phyloP scores from a whole-genome alignment of 2,888 invertebrate species.

The Eudasyphora cyanicolor region DNA sequence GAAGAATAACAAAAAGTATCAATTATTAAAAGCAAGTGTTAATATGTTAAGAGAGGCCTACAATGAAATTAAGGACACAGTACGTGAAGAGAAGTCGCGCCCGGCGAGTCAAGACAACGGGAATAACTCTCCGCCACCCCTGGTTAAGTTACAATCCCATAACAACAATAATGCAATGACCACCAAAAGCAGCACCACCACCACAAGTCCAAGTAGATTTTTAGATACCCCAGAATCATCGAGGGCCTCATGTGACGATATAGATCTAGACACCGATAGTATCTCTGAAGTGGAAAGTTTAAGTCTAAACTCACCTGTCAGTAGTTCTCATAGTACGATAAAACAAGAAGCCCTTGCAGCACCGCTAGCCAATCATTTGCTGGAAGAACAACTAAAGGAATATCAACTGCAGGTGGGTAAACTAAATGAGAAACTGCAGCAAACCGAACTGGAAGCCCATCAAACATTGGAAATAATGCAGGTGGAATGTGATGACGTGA shows the following conservation, averaged over 20 bases:
- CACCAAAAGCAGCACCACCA: conserved; percentile 42
- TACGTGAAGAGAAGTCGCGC: conserved; percentile 42
- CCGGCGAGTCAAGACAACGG: background rate
- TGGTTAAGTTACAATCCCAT: conserved; percentile 52
- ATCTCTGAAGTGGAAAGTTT: conserved; percentile 50
- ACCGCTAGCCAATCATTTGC: background rate
- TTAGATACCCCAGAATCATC: conserved; percentile 43
- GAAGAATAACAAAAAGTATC: conserved; percentile 65
- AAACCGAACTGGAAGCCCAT: conserved; percentile 66
- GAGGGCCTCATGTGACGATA: conserved; percentile 18
- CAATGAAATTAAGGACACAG: conserved; percentile 67
- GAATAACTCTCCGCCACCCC: conserved; percentile 47
- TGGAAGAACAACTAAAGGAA: conserved; percentile 44
- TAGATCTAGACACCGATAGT: conserved; percentile 22
- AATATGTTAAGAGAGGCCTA: conserved; percentile 68
- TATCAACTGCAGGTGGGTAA: conserved; percentile 63
- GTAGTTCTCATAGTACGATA: conserved; percentile 24
- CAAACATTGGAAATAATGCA: conserved; percentile 74
- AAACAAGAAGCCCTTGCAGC: conserved; percentile 7
- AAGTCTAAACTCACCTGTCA: conserved; percentile 47
- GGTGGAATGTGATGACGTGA: conserved; percentile 73
- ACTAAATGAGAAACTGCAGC: conserved; percentile 63
- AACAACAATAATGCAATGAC: too few species aligned
- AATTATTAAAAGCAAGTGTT: conserved; percentile 68
- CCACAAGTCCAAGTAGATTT: background rate